phyloP scores from a whole-genome alignment of 2,113 vertebrate species.

The Corydoras sp. region DNA sequence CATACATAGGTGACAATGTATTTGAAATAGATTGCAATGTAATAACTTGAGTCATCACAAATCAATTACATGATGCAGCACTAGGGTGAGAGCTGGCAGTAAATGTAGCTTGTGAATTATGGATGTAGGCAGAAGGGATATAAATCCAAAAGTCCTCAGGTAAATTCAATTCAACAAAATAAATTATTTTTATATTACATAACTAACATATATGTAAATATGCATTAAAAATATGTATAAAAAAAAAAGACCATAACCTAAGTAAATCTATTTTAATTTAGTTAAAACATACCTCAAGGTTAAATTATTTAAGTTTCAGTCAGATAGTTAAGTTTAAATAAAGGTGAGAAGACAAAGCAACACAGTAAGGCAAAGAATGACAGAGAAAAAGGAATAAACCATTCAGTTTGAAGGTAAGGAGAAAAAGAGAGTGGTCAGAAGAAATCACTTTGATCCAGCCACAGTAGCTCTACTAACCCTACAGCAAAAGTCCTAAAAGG shows the following conservation, averaged over 20 bases:
- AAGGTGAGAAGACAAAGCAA: conserved; percentile 16
- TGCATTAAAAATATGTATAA: not conserved
- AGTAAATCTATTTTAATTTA: too few species aligned
- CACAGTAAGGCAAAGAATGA: not conserved
- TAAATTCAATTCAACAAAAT: conserved; percentile 23
- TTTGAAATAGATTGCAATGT: conserved; percentile 37
- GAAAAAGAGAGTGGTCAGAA: conserved; percentile 18
- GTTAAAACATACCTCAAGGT: too few species aligned
- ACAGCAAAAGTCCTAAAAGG: not conserved
- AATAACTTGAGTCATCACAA: conserved; percentile 38
- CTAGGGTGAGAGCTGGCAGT: conserved; percentile 33
- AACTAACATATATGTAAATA: not conserved
- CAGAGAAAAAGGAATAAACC: not conserved
- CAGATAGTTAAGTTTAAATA: conserved; percentile 1
- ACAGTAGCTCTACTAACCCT: conserved; percentile 20
- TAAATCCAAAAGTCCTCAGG: conserved; percentile 29
- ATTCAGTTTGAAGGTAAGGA: conserved; percentile 29
- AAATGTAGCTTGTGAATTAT: conserved; percentile 28
- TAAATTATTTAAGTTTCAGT: not conserved
- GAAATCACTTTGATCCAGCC: conserved; percentile 29
- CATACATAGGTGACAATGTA: conserved; percentile 22
- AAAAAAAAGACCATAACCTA: too few species aligned
- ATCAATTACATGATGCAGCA: conserved; percentile 40
- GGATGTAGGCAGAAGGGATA: conserved; percentile 27
- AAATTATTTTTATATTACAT: not conserved